Conservation (phyloP, 2,888 invertebrate genomes). For the Timema cristinae region DNA sequence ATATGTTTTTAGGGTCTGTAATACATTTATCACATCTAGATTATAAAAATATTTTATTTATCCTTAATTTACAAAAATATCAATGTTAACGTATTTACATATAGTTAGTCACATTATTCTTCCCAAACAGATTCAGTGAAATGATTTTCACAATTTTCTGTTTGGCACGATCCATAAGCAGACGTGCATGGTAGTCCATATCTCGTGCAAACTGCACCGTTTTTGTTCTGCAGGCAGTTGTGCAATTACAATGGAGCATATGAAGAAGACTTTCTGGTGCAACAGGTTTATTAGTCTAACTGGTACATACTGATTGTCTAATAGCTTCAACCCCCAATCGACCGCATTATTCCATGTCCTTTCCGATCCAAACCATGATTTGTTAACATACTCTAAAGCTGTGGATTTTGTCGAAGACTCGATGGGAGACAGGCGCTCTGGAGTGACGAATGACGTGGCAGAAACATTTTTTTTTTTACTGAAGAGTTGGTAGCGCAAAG, state of each 20-base stretch:
- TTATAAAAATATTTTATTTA: no score
- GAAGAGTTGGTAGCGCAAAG: neutral
- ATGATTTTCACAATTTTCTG: neutral
- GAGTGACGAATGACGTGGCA: neutral
- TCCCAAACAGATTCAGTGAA: no score
- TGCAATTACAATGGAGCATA: neutral
- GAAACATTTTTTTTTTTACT: neutral
- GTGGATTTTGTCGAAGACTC: conserved; percentile 4
- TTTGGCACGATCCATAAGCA: neutral
- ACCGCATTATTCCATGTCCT: neutral
- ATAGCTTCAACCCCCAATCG: neutral
- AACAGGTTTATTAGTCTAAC: neutral
- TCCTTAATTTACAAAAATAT: no score
- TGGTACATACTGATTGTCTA: neutral
- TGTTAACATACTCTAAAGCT: neutral
- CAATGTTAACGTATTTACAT: no score
- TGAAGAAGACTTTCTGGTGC: conserved; percentile 2
- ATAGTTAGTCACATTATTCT: no score
- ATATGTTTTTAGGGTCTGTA: no score
- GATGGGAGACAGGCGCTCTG: neutral
- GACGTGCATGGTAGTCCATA: neutral
- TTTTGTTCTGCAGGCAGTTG: neutral
- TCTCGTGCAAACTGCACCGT: neutral
- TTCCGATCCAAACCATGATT: neutral
- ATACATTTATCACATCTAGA: no score